A percentile compares a stretch with the other conserved stretches of the same genome.
These are phyloP conservation scores for Halictus rubicundus DNA, from an alignment of 1,140 invertebrate genomes.

Conservation along the genomic window DNA sequence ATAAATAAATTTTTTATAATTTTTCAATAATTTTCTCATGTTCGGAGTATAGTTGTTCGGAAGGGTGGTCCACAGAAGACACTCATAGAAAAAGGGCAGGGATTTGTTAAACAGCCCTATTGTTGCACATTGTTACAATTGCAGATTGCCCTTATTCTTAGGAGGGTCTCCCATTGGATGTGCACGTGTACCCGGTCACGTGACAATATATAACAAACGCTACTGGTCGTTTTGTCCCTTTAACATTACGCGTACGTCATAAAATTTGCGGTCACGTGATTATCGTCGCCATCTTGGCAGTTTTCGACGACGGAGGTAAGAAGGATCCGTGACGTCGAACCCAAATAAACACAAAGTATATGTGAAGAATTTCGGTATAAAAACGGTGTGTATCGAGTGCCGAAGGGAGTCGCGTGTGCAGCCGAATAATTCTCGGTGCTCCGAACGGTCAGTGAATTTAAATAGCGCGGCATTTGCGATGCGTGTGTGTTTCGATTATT, in stretches of 20 bases:
- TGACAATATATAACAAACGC: constrained; percentile 56
- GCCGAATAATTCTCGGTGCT: constrained; percentile 65
- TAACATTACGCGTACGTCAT: constrained; percentile 68
- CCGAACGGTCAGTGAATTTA: constrained; percentile 71
- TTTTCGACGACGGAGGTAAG: constrained; percentile 73
- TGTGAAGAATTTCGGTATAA: constrained; percentile 67
- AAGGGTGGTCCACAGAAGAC: not conserved
- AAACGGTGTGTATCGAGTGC: constrained; percentile 53
- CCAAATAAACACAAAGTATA: constrained; percentile 75
- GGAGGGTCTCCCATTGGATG: constrained; percentile 59
- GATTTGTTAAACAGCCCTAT: constrained; percentile 21
- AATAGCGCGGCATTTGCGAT: constrained; percentile 69
- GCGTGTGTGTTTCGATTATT: constrained; percentile 59
- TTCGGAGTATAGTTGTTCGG: too few species aligned
- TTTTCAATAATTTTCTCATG: not conserved
- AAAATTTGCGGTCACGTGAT: constrained; percentile 74
- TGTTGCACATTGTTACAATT: constrained; percentile 54
- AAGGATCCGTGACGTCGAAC: constrained; percentile 75
- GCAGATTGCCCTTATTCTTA: constrained; percentile 62
- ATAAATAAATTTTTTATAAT: not conserved
- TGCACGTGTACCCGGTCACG: constrained; percentile 64
- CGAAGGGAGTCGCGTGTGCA: constrained; percentile 60
- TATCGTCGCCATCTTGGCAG: constrained; percentile 75
- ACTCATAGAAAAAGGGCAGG: constrained; percentile 34
- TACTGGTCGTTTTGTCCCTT: constrained; percentile 65